Evolutionary conservation across 2,888 invertebrate species (phyloP), one percentile per base, ranked within the genome.

Genomic region (Sarcophaga caerulescens): DNA sequence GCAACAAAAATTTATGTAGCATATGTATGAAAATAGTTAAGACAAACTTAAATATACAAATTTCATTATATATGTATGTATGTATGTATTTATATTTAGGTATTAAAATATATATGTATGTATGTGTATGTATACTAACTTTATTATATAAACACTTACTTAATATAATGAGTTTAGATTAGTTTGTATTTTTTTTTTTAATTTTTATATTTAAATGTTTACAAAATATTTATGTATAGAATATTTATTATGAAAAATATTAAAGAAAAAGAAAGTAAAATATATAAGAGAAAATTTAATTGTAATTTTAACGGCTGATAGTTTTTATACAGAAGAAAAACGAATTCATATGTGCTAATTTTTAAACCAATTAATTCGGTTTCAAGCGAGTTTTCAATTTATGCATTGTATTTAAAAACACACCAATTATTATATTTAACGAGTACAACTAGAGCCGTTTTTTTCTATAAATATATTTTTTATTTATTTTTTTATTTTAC

Each of bases 71-170:
- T 19, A 45, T 62, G 8, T 45, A 60, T 35, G 14, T 35, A 19
- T 65, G 14, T 66, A n/a, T 68, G 47, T 47, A 17, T 68, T 47
- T 19, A 21, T 21, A 35, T 81, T 63, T 81, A 44, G 44, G 73
- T 75, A 62, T 71, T 69, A 74, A 84, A 79, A 74, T 79, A 74
- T 78, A 66, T 75, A 57, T 57, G 57, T 76, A 75, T 65, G 57
- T 66, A 57, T 52, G 25, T 44, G 23, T 57, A 76, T 73, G 23
- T 81, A 57, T 69, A 19, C 35, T 68, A 79, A 65, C 62, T 68
- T 79, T 17, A 59, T 59, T 84, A 59, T 35, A 35, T 63, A 78
- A 84, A 84, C 57, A 70, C 70, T 84, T 84, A 79, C 25, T 47
- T 71, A 57, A 47, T 73, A 66, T 25, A 71, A 60, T 65, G 66